Evolutionary conservation across 2,797 vertebrate genomes (phyloP), one percentile per base, ranked within the genome.

Genomic region (Takifugu rubripes): DNA sequence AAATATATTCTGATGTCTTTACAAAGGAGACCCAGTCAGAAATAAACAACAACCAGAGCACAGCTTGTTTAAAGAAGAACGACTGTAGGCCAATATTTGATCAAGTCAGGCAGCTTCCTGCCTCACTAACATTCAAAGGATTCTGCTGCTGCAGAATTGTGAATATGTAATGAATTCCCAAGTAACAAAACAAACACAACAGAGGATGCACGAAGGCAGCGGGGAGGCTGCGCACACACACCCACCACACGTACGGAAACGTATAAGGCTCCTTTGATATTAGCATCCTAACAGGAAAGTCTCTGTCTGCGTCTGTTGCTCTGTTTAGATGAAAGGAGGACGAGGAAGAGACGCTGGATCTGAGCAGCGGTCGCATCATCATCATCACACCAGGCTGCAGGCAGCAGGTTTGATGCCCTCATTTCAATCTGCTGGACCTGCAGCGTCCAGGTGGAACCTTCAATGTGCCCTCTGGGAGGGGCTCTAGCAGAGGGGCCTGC

Each of bases 61-160:
- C 6, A 46, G 27, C 65, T 72, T 61, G 58, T 74, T 65, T 63
- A 78, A 82, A 79, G 61, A 64, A n/a, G n/a, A 84, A 86, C 17
- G 7, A 75, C 82, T 79, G 78, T 65, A 67, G 81, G 79, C 74
- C 84, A 75, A 77, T 82, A 83, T 88, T 87, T 89, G 80, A 88
- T 87, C 79, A 81, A 83, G 70, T 87, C 75, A 77, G 88, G 81
- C 82, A 75, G 84, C 66, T 85, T 73, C 64, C 68, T 79, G 72
- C 66, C 57, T 75, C 7, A 54, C 70, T 85, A 81, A 84, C 87
- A 79, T 87, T 88, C 81, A 88, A 86, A 84, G 75, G 64, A 71
- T 69, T 77, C 68, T 70, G 57, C 70, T 77, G 76, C 73, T 11
- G 62, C 67, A 84, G 71, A 81, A 78, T 74, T 69, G 66, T 70